Percentiles rank a stretch among this genome's conserved stretches.
These are phyloP conservation scores for Uloborus diversus DNA, from an alignment of 1,140 invertebrate species.

Conservation along the genomic window DNA sequence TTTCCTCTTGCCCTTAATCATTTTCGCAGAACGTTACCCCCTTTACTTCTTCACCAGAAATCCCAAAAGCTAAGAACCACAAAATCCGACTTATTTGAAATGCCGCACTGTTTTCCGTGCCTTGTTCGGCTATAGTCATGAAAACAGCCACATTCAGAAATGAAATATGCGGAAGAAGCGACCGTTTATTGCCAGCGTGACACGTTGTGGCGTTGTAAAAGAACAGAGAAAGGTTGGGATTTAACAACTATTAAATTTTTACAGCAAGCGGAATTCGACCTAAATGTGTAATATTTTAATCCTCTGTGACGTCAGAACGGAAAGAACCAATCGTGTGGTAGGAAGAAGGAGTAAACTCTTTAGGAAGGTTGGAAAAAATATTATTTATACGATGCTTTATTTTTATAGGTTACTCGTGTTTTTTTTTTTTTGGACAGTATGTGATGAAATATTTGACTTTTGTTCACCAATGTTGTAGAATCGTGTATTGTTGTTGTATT, in stretches of 20 bases:
- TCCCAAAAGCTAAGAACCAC: not conserved
- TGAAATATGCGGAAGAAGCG: constrained; percentile 21
- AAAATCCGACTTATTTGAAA: not conserved
- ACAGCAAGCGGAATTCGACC: too few species aligned
- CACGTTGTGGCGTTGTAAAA: constrained; percentile 34
- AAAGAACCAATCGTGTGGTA: not conserved
- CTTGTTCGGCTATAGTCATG: not conserved
- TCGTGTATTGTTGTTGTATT: too few species aligned
- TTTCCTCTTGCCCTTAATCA: too few species aligned
- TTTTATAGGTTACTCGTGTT: not conserved
- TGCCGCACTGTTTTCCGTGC: not conserved
- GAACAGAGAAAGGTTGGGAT: not conserved
- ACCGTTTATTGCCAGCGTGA: constrained; percentile 3
- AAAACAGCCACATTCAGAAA: constrained; percentile 7
- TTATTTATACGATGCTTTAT: not conserved
- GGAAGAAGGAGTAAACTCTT: not conserved
- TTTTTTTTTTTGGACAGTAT: too few species aligned
- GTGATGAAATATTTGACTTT: too few species aligned
- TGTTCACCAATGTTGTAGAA: too few species aligned
- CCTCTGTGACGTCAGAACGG: too few species aligned
- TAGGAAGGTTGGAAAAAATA: not conserved
- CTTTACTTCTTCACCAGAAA: not conserved
- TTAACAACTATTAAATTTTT: constrained; percentile 34
- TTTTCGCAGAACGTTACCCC: not conserved
- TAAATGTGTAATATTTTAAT: too few species aligned